Evolutionary conservation across 2,797 vertebrate genomes (phyloP), one percentile per base, ranked within the genome.

Genomic region (Odontamblyopus rebecca): DNA sequence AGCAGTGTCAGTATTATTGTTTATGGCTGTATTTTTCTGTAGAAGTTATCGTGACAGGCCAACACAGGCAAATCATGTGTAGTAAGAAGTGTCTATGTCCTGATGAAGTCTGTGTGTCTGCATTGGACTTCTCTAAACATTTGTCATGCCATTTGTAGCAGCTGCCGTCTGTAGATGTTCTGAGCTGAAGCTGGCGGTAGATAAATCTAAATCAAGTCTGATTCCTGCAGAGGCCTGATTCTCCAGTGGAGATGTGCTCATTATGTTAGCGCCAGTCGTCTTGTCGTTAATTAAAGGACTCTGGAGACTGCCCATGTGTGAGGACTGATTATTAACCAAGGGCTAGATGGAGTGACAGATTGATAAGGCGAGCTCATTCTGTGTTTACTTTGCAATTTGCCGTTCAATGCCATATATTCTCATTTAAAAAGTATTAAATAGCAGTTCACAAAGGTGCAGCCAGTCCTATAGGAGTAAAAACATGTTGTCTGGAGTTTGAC

Each of bases 281-380:
- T 67, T 18, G 72, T 78, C 67, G 83, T 85, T 79, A 71, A 81
- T 79, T 71, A 81, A 74, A 72, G 50, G 67, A 61, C n/a, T n/a
- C 51, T 35, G 6, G n/a, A 63, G 71, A 61, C 26, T 27, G 64
- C 12, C 41, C 12, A 48, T 19, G 67, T 61, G 60, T 53, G 19
- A n/a, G 51, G 26, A 27, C 59, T 35, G 70, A 64, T 50, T 68
- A 69, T 50, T 73, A 69, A 71, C 69, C 57, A 30, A 44, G 3
- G 35, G 44, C 16, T 27, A 56, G 2, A 4, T 61, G 23, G 56
- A 26, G 2, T 18, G 19, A 32, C 61, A 54, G 32, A 35, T 2
- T 6, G 38, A 30, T 23, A 12, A 64, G 30, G 30, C 6, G 3
- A 29, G 26, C 5, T n/a, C 18, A 30, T 32, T 50, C 68, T 29